Conservation (phyloP, 1,140 invertebrate species). For the Patella vulgata region DNA sequence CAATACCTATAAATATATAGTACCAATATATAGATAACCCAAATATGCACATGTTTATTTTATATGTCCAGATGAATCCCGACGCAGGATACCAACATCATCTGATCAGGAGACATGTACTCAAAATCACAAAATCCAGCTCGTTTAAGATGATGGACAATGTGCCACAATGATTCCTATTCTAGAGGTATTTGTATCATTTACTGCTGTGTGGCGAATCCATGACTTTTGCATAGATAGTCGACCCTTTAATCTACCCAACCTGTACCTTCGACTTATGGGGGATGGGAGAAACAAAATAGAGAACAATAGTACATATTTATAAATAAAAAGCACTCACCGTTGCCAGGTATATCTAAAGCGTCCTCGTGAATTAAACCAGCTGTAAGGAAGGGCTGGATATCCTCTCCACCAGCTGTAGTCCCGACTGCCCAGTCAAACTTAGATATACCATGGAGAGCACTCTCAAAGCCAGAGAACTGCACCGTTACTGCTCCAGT, state of each 20-base stretch:
- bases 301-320: too few species aligned
- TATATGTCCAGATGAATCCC: background rate
- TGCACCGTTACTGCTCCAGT: slow-evolving; percentile 32
- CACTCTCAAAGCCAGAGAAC: slow-evolving; percentile 41
- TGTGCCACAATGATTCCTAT: too few species aligned
- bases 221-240: too few species aligned
- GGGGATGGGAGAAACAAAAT: too few species aligned
- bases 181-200: too few species aligned
- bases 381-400: slow-evolving; percentile 31
- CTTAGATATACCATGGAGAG: slow-evolving; percentile 33
- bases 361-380: slow-evolving; percentile 38
- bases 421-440: slow-evolving; percentile 50
- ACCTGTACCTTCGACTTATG: too few species aligned
- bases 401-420: slow-evolving; percentile 38
- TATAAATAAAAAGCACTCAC: slow-evolving; percentile 16
- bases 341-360: slow-evolving; percentile 22
- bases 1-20: slow-evolving; percentile 25
- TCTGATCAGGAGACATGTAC: background rate
- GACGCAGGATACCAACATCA: background rate
- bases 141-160: too few species aligned
- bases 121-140: too few species aligned
- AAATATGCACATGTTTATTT: background rate
- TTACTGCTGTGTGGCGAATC: too few species aligned
- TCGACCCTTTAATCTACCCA: too few species aligned
- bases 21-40: background rate